Evolutionary conservation across 1,140 invertebrate species (phyloP).

Genomic region (Pogonomyrmex barbatus): DNA sequence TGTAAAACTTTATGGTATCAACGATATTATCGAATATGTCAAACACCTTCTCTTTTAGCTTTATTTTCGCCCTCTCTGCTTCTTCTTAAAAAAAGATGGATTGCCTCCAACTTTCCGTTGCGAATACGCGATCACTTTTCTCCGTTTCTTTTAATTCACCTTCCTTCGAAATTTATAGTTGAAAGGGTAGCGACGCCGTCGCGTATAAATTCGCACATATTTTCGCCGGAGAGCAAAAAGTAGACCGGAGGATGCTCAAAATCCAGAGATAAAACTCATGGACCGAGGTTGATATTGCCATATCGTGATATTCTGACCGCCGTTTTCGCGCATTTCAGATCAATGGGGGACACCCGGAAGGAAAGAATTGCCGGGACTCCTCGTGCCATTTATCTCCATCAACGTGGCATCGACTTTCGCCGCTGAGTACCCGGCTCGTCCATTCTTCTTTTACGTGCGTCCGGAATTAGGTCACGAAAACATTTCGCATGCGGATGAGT

Average conservation of each 20-base stretch:
- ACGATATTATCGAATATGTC: no score
- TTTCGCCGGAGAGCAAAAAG: not conserved
- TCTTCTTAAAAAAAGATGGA: not conserved
- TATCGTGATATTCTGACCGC: not conserved
- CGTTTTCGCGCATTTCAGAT: slow-evolving; percentile 31
- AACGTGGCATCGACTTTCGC: slow-evolving; percentile 32
- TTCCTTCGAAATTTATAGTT: slow-evolving; percentile 13
- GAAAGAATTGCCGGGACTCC: slow-evolving; percentile 19
- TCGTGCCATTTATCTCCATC: slow-evolving; percentile 50
- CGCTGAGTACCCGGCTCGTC: not conserved
- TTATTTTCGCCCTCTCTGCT: not conserved
- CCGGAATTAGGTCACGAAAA: slow-evolving; percentile 47
- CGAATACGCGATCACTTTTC: not conserved
- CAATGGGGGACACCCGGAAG: slow-evolving; percentile 19
- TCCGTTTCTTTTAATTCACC: not conserved
- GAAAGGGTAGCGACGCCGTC: not conserved
- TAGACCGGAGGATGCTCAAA: not conserved
- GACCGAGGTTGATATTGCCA: not conserved
- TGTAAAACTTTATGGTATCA: not conserved
- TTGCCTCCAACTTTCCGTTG: slow-evolving; percentile 1
- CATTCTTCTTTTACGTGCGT: slow-evolving; percentile 35
- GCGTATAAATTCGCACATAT: slow-evolving; percentile 11
- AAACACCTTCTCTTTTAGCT: no score
- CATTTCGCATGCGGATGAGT: slow-evolving; percentile 34
- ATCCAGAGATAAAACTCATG: not conserved